Percentiles rank a stretch among this genome's conserved stretches.
phyloP scores from a whole-genome alignment of 2,797 vertebrate genomes.

The Pipistrellus pygmaeus region DNA sequence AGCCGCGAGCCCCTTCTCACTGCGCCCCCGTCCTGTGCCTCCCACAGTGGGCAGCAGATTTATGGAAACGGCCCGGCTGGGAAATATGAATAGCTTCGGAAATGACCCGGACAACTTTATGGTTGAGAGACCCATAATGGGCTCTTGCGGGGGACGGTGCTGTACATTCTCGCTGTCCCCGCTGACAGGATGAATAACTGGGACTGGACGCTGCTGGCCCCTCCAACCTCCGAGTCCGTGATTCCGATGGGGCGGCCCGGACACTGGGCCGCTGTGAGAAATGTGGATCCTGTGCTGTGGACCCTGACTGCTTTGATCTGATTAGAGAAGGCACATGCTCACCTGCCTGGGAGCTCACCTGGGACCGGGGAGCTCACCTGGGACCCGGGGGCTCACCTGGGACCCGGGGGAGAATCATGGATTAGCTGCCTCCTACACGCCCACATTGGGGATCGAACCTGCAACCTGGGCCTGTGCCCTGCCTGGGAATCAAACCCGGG shows the following conservation, averaged over 20 bases:
- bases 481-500: no score
- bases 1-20: background rate
- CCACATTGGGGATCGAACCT: no score
- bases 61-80: conserved; percentile 59
- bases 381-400: no score
- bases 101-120: conserved; percentile 66
- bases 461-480: no score
- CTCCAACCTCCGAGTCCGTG: conserved; percentile 5
- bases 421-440: no score
- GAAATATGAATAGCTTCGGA: conserved; percentile 68
- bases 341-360: no score
- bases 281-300: no score
- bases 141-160: conserved; percentile 44
- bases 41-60: conserved; percentile 43
- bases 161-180: background rate
- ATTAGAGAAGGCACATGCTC: no score
- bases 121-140: conserved; percentile 59
- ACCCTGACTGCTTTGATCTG: no score
- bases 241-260: background rate
- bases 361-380: no score
- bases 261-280: no score
- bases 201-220: background rate
- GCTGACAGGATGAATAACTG: conserved; percentile 35
- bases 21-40: background rate
- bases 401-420: no score